Conservation (phyloP, 2,113 vertebrate genomes). For the Daphoenositta chrysoptera region DNA sequence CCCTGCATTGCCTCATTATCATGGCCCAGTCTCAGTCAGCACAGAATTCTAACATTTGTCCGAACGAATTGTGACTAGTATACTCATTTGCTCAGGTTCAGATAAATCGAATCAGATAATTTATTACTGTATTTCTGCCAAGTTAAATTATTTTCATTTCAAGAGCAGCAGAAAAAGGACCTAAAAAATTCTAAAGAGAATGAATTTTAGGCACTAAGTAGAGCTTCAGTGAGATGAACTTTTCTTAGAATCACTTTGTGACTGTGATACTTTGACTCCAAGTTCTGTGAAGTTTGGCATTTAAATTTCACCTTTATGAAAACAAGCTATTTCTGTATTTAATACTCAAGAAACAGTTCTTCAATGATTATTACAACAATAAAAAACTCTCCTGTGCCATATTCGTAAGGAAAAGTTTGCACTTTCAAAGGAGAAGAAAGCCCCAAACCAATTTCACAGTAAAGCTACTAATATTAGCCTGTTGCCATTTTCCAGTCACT, state of each 20-base stretch:
- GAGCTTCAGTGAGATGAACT: background rate
- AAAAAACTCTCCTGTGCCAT: background rate
- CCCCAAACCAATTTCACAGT: background rate
- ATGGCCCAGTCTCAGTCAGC: background rate
- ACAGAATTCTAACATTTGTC: background rate
- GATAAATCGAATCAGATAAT: background rate
- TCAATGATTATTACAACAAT: background rate
- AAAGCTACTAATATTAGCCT: background rate
- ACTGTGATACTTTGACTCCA: background rate
- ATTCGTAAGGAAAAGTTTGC: background rate
- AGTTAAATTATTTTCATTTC: background rate
- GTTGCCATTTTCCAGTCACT: background rate
- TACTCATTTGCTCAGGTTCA: background rate
- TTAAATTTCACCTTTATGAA: background rate
- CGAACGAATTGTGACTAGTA: background rate
- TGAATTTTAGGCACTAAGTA: background rate
- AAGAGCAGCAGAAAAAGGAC: background rate
- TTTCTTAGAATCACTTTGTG: background rate
- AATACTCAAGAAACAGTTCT: background rate
- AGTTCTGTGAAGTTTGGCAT: background rate
- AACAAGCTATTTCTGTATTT: background rate
- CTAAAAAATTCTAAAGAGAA: background rate
- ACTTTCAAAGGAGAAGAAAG: background rate
- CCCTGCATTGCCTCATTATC: background rate
- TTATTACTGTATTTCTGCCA: background rate